These are phyloP conservation scores for Rhinoraja longicauda DNA, from an alignment of 2,797 vertebrate species.

Conservation along the genomic window DNA sequence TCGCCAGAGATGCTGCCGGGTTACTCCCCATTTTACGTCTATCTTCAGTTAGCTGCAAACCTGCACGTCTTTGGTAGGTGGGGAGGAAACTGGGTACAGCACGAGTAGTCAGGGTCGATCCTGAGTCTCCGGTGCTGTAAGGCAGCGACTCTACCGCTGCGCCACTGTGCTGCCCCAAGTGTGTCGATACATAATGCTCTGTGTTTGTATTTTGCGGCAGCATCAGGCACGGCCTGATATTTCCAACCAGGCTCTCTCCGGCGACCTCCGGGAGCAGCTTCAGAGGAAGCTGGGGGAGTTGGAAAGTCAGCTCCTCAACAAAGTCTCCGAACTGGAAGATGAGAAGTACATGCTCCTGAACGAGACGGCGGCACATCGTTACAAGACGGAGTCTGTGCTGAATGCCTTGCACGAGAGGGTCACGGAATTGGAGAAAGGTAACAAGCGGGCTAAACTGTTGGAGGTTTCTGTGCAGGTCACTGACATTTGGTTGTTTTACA, in stretches of 20 bases:
- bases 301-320: slow-evolving; percentile 84
- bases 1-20: no score
- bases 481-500: not conserved
- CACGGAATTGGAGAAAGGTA: slow-evolving; percentile 88
- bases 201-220: slow-evolving; percentile 53
- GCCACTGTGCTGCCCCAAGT: no score
- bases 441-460: not conserved
- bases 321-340: slow-evolving; percentile 83
- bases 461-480: not conserved
- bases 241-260: slow-evolving; percentile 71
- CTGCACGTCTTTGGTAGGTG: no score
- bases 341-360: slow-evolving; percentile 90
- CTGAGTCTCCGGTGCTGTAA: no score
- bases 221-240: slow-evolving; percentile 80
- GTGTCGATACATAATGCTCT: no score
- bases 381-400: slow-evolving; percentile 80
- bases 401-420: slow-evolving; percentile 84
- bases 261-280: slow-evolving; percentile 82
- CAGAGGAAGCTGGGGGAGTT: slow-evolving; percentile 80
- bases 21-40: no score
- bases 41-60: no score
- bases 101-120: no score
- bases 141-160: no score
- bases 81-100: no score
- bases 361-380: slow-evolving; percentile 79